Evolutionary conservation across 2,797 vertebrate species (phyloP).

Genomic region (Microhierax caerulescens): DNA sequence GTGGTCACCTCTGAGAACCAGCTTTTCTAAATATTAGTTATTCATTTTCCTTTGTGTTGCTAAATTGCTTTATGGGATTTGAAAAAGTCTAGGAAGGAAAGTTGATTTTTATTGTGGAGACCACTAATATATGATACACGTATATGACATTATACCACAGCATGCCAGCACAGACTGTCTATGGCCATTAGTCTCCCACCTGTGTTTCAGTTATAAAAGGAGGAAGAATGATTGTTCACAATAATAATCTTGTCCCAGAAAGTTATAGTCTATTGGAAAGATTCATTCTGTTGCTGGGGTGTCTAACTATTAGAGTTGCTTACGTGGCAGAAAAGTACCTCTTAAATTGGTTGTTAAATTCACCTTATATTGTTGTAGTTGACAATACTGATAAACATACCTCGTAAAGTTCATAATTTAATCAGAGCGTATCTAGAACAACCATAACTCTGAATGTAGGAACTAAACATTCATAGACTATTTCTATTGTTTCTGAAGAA

Average conservation of each 20-base stretch:
- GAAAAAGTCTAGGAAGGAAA: neutral
- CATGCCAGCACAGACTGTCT: neutral
- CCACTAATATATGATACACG: neutral
- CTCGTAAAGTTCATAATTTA: neutral
- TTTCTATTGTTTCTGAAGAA: neutral
- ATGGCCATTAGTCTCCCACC: neutral
- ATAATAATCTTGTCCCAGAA: neutral
- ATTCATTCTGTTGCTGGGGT: neutral
- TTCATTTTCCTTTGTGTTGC: neutral
- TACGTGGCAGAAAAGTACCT: neutral
- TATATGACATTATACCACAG: neutral
- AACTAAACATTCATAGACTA: too few species aligned
- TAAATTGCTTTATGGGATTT: neutral
- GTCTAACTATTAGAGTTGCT: neutral
- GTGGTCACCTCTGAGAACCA: neutral
- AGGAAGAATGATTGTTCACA: neutral
- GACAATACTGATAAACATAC: neutral
- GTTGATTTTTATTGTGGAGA: neutral
- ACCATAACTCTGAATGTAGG: neutral
- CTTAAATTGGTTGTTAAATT: neutral
- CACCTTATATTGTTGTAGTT: neutral
- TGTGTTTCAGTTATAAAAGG: neutral
- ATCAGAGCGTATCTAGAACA: neutral
- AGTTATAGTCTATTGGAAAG: neutral
- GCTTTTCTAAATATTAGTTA: neutral